A percentile compares a stretch with the other conserved stretches of the same genome.
Conservation (phyloP, 2,888 invertebrate species). For the Tricholauxania praeusta region DNA sequence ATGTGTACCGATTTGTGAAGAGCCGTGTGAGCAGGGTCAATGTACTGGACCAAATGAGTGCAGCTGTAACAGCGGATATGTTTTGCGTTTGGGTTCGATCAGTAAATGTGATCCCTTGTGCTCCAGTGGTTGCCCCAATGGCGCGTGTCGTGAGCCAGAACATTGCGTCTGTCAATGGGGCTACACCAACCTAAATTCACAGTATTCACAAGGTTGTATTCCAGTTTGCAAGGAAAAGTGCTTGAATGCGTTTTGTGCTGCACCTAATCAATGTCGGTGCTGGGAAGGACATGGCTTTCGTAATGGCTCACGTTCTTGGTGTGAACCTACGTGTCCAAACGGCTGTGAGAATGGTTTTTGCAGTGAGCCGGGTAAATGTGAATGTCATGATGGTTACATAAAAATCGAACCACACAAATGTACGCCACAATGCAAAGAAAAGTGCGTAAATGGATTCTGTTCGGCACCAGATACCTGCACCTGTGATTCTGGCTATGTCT, state of each 20-base stretch:
- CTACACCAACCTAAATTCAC: slow-evolving; percentile 52
- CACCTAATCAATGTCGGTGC: slow-evolving; percentile 64
- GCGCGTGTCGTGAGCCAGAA: slow-evolving; percentile 69
- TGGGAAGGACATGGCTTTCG: slow-evolving; percentile 57
- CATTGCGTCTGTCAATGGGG: slow-evolving; percentile 61
- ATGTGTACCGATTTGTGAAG: slow-evolving; percentile 59
- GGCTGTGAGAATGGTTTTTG: slow-evolving; percentile 68
- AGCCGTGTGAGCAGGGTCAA: slow-evolving; percentile 56
- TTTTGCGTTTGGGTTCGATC: slow-evolving; percentile 48
- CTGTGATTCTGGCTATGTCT: slow-evolving; percentile 57
- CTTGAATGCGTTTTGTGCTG: slow-evolving; percentile 69
- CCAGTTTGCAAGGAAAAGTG: slow-evolving; percentile 71
- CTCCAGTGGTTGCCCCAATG: slow-evolving; percentile 59
- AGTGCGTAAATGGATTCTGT: slow-evolving; percentile 65
- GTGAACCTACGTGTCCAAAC: slow-evolving; percentile 60
- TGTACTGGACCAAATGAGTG: slow-evolving; percentile 69
- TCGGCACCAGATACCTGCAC: slow-evolving; percentile 64
- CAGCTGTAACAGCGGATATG: slow-evolving; percentile 67
- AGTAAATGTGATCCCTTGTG: slow-evolving; percentile 61
- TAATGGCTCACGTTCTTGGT: slow-evolving; percentile 57
- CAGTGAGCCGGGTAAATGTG: slow-evolving; percentile 60
- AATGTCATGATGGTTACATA: slow-evolving; percentile 60
- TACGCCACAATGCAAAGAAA: slow-evolving; percentile 54
- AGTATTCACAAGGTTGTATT: slow-evolving; percentile 62
- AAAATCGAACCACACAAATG: slow-evolving; percentile 58